phyloP scores from a whole-genome alignment of 1,140 invertebrate species.

The Euura saliciscinereae region DNA sequence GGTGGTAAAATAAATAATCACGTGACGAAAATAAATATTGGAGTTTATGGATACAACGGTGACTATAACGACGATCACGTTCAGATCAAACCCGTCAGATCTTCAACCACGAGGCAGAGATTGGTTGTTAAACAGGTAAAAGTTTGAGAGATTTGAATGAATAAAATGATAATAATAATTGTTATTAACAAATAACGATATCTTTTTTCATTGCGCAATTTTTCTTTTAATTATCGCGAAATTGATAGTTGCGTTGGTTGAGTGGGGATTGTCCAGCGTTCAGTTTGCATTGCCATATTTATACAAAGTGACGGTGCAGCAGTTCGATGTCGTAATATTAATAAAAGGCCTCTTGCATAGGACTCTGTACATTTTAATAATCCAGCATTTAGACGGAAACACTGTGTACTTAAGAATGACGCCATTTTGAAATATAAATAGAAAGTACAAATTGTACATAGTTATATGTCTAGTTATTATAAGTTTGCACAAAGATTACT shows the following conservation, averaged over 20 bases:
- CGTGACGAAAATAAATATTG: conserved; percentile 51
- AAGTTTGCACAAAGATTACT: too few relatives aligned
- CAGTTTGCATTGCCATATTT: background rate
- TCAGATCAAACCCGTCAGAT: background rate
- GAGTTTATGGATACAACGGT: conserved; percentile 50
- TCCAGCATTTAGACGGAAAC: background rate
- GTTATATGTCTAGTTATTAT: too few relatives aligned
- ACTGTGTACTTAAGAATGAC: background rate
- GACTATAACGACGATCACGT: conserved; percentile 13
- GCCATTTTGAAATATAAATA: conserved; percentile 1
- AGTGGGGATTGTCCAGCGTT: too few relatives aligned
- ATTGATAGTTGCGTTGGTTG: too few relatives aligned
- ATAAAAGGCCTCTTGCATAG: background rate
- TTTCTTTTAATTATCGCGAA: too few relatives aligned
- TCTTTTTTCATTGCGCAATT: too few relatives aligned
- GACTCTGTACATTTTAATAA: background rate
- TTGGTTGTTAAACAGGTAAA: conserved; percentile 6
- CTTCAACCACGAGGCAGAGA: background rate
- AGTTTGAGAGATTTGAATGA: background rate
- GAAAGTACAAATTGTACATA: background rate
- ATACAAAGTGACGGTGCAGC: background rate
- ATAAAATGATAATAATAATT: background rate
- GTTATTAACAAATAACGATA: background rate
- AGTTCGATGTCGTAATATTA: background rate
- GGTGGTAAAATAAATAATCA: conserved; percentile 8